Evolutionary conservation across 1,140 invertebrate genomes (phyloP).

Genomic region (Platyscapa corneri): DNA sequence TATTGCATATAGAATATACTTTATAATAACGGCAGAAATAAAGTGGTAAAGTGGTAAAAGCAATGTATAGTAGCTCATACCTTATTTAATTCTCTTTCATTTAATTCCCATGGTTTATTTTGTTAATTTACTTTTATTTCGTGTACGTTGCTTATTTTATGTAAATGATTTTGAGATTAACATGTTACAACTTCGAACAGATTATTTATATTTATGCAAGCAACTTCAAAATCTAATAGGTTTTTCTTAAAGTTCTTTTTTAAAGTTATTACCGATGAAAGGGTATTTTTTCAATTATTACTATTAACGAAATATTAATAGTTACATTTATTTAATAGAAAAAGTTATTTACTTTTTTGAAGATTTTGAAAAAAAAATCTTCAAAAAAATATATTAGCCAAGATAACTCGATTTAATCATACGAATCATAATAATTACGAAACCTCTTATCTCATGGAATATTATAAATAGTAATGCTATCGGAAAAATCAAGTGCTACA

Average conservation of each 20-base stretch:
- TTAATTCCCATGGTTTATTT: not conserved
- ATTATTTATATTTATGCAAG: not conserved
- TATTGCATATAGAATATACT: not conserved
- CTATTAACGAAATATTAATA: too few relatives aligned
- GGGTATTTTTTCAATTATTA: too few relatives aligned
- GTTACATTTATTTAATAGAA: too few relatives aligned
- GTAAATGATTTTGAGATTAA: not conserved
- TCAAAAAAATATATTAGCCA: too few relatives aligned
- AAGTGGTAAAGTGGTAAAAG: not conserved
- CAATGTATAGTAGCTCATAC: not conserved
- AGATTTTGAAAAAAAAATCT: too few relatives aligned
- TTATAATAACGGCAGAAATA: not conserved
- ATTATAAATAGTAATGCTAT: too few relatives aligned
- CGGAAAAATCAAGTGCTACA: too few relatives aligned
- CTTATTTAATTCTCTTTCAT: not conserved
- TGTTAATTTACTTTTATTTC: not conserved
- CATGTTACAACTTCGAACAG: not conserved
- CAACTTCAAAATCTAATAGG: not conserved
- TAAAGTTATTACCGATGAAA: too few relatives aligned
- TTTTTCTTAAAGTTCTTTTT: not conserved
- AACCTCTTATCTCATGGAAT: too few relatives aligned
- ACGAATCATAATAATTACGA: too few relatives aligned
- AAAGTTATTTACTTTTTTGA: too few relatives aligned
- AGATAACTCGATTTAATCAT: too few relatives aligned
- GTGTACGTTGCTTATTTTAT: not conserved